Evolutionary conservation across 2,888 invertebrate species (phyloP), one percentile per base, ranked within the genome.

Genomic region (Eristalis tenax): DNA sequence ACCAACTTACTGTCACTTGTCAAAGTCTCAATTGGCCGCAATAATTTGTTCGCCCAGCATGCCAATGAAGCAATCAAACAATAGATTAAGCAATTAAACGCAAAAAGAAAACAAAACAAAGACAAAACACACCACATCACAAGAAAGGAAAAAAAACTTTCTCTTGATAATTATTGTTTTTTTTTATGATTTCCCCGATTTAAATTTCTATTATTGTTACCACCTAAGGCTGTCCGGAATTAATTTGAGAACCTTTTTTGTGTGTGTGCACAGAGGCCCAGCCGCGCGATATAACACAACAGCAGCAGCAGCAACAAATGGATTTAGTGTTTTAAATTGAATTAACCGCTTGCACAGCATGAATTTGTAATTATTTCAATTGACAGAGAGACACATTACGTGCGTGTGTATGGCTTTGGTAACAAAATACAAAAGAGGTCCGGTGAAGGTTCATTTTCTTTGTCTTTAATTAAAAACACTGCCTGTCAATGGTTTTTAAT

Each of bases 321-420:
- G 35, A 23, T 74, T 74, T 74, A 64, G 64, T 64, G 50, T 65
- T 65, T 56, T 35, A 74, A 74, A 74, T 74, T 23, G 35, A 74
- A 50, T 65, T 65, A 65, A 65, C 32, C 64, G 74, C 64, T 35
- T 23, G 40, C 74, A 65, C 65, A 74, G 74, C 64, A 65, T 74
- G 74, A 74, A 74, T 74, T 74, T 74, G 63, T 74, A 65, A 74
- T 73, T 73, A 63, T 74, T 74, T 65, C 74, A 74, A 74, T 74
- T 74, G 56, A 74, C 35, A 56, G 59, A 35, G 32, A 32, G 32
- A 32, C 32, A 50, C 50, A 73, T 64, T 64, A 50, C 56, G 8
- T 32, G 32, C 1, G 32, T 6, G 1, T 32, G 32, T 32, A n/a
- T 50, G 50, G 26, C 26, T 50, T 50, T 50, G 50, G 50, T 50